Evolutionary conservation across 2,888 invertebrate species (phyloP).

Genomic region (Malacosoma neustria): DNA sequence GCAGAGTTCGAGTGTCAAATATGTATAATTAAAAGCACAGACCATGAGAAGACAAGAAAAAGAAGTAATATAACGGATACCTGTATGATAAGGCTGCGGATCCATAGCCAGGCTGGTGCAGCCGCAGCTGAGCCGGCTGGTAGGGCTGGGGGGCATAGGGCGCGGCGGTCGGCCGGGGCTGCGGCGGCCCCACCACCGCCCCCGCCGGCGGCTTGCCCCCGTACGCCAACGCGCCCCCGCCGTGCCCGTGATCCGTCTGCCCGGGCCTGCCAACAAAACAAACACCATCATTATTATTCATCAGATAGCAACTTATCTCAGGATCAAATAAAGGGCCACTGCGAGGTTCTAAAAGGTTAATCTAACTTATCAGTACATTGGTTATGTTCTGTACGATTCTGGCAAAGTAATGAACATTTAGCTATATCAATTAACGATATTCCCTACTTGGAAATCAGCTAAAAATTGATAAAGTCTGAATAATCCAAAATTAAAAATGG

Average conservation of each 20-base stretch:
- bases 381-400: no score
- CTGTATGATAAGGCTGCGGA: constrained; percentile 64
- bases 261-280: constrained; percentile 47
- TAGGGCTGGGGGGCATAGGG: constrained; percentile 55
- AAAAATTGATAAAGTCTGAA: no score
- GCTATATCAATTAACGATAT: neutral
- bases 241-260: constrained; percentile 63
- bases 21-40: no score
- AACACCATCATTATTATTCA: no score
- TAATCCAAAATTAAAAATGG: no score
- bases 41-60: no score
- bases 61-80: constrained; percentile 16
- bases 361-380: no score
- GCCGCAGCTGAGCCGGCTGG: constrained; percentile 51
- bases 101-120: constrained; percentile 65
- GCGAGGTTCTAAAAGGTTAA: no score
- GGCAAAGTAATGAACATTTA: neutral
- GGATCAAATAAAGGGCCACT: no score
- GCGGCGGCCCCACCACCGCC: constrained; percentile 47
- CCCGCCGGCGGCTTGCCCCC: constrained; percentile 57
- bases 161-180: constrained; percentile 53
- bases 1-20: no score
- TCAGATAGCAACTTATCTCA: no score
- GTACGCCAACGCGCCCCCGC: constrained; percentile 61
- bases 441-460: neutral